Conservation (phyloP, 2,888 invertebrate species). For the Spilosoma lubricipeda region DNA sequence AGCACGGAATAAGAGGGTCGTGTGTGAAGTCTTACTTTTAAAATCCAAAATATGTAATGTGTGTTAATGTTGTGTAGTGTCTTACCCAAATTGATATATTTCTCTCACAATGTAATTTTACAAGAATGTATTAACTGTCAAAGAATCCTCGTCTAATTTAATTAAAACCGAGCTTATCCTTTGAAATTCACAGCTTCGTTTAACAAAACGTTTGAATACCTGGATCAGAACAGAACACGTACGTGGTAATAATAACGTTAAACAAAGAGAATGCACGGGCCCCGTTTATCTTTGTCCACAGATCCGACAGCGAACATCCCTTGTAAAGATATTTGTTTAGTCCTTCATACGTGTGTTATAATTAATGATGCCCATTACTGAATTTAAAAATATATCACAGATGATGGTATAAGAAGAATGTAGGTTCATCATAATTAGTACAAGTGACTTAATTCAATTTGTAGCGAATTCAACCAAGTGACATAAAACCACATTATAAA, state of each 20-base stretch:
- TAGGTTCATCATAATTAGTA: no score
- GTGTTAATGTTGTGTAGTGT: background rate
- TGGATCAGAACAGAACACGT: background rate
- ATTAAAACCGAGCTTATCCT: background rate
- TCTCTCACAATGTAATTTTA: background rate
- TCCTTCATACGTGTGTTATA: background rate
- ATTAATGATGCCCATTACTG: background rate
- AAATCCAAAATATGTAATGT: background rate
- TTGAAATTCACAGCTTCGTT: background rate
- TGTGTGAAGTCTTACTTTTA: background rate
- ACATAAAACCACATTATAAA: no score
- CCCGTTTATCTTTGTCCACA: background rate
- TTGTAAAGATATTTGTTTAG: background rate
- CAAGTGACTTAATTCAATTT: no score
- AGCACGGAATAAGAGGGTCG: background rate
- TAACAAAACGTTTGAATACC: background rate
- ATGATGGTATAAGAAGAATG: background rate
- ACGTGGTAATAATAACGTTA: background rate
- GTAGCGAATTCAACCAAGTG: no score
- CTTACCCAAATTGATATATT: background rate
- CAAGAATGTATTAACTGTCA: background rate
- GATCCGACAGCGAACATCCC: background rate
- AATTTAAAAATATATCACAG: background rate
- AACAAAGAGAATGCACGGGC: background rate
- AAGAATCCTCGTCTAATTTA: background rate